Base-by-base conservation (phyloP, 2,888 invertebrate species). In the Germaria angustata region DNA sequence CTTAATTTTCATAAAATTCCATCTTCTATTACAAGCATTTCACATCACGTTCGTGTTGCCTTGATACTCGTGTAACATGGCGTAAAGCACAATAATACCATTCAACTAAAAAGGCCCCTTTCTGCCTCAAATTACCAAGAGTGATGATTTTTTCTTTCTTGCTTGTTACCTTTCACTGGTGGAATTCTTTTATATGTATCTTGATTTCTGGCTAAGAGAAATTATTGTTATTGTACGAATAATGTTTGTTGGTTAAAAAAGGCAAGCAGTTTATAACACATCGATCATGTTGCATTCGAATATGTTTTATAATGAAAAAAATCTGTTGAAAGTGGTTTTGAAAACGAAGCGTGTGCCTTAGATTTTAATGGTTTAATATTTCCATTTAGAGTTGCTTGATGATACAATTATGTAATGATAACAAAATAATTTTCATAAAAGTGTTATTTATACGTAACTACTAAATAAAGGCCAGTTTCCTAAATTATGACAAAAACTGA, bases 81-180 rank as follows among this genome's bases (percentile, higher is more conserved):
- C 59, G 32, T 24, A 68, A 61, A 76, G 15, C 32, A 53, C 22
- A 53, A 53, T 15, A 32, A 53, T 34, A 53, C 20, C 51, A 68
- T 51, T 22, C 11, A 11, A 44, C 22, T 46, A 76, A 53, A 51
- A 39, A 49, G 39, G 11, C 36, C 32, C 24, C 44, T 69, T 78
- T 71, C 36, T 20, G 46, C 53, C 20, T 79, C 15, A 79, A 69
- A 65, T 79, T 72, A 72, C 79, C 49, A 78, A 44, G 17, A 72
- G 57, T 66, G 57, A 66, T 65, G 13, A 32, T 39, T 44, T 53
- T 34, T 2, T 34, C 24, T 24, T 51, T 39, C 1, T 39, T 22
- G 41, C 15, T 65, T 8, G 22, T 51, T 72, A 46, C 79, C 79
- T 80, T 80, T 80, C 79, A 80, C 79, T 73, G 41, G 9, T 39